phyloP scores from a whole-genome alignment of 2,113 vertebrate genomes.

The Actinemys pallida region DNA sequence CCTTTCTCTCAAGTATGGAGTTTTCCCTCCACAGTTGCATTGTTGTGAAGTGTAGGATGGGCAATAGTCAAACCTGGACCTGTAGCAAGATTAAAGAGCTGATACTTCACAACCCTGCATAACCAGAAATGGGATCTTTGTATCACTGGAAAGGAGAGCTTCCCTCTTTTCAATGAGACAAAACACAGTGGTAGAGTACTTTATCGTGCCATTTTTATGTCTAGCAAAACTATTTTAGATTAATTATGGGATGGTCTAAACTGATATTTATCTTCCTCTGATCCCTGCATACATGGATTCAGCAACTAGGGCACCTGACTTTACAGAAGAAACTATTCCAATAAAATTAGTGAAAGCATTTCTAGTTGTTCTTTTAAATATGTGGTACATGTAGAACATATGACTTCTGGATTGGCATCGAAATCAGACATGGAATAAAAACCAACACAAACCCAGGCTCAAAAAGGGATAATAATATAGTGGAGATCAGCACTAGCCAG shows the following conservation, averaged over 20 bases:
- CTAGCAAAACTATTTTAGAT: background rate
- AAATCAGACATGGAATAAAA: background rate
- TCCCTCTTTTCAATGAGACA: background rate
- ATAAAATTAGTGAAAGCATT: rapidly evolving
- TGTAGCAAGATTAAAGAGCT: background rate
- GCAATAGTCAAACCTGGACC: background rate
- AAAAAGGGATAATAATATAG: background rate
- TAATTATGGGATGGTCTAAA: background rate
- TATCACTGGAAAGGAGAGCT: background rate
- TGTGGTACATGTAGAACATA: background rate
- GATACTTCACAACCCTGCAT: background rate
- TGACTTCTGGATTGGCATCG: background rate
- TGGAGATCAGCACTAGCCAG: background rate
- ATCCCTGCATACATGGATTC: background rate
- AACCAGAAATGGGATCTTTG: background rate
- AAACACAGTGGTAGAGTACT: rapidly evolving
- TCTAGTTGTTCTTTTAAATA: background rate
- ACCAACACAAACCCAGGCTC: background rate
- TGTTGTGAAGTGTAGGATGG: background rate
- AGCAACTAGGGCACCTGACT: background rate
- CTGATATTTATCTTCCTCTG: background rate
- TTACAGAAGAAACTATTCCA: background rate
- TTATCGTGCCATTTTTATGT: background rate
- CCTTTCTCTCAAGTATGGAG: rapidly evolving
- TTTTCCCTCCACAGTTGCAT: background rate